Evolutionary conservation across 92 coral and sea anemone species (phyloP), one percentile per base, ranked within the genome.

Genomic region (Bergia puertoricense): DNA sequence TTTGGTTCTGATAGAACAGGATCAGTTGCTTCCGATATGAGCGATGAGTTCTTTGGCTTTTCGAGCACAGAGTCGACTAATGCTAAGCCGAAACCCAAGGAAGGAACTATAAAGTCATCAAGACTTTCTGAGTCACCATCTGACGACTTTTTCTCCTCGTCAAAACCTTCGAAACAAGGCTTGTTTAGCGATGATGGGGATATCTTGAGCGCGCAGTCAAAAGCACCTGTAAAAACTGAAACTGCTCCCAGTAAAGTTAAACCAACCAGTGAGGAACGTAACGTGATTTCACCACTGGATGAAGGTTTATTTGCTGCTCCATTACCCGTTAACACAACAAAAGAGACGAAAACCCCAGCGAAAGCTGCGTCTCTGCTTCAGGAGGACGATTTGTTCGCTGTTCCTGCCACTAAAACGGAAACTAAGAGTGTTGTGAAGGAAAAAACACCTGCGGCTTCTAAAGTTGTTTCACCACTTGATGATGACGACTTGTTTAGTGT

Each of bases 11-110:
- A 81, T 71, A 89, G 94, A 56, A 86, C 92, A 51, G 92, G 73
- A 10, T 92, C 96, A 10, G 92, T 65, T 13, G 96, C 92, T 81
- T 89, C 98, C 5, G 96, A 95, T 85, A 86, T 90, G 93, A 96
- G 98, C 67, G 99, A 97, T 50, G 96, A 95, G 46, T 91, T 96
- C 62, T 95, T 93, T 74, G 94, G 97, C 20, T 93, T 93, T 74
- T 38, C 95, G 75, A 91, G 98, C 65, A 88, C 96, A 1, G 86
- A 85, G 46, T 54, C 95, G 50, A 80, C 85, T 5, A 91, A 86
- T 40, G 43, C 80, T 38, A 42, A 18, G 30, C 71, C 85, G 1
- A 50, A 48, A 74, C 46, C 81, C 14, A 85, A 59, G 8, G 73
- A 85, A 42, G 84, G 89, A 65, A 74, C 65, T 75, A 66, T 51